phyloP scores from a whole-genome alignment of 2,797 vertebrate genomes.

The Astyanax mexicanus region DNA sequence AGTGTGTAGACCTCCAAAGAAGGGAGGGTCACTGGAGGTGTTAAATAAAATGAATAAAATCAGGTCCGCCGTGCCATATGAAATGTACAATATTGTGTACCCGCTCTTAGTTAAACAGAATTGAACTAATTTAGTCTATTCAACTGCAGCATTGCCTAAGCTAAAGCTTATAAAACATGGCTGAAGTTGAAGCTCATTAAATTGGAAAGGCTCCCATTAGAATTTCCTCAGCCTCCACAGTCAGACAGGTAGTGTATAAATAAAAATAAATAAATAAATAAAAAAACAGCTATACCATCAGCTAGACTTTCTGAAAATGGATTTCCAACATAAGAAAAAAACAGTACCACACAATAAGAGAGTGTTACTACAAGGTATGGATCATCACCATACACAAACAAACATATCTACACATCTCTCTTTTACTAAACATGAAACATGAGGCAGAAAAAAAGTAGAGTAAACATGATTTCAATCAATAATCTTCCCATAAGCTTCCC shows the following conservation, averaged over 20 bases:
- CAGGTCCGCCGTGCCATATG: neutral
- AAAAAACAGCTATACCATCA: too few relatives aligned
- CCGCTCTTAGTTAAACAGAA: neutral
- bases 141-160: neutral
- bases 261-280: neutral
- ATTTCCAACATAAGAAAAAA: neutral
- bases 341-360: neutral
- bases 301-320: neutral
- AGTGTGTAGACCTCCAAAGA: neutral
- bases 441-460: too few relatives aligned
- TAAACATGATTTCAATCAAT: too few relatives aligned
- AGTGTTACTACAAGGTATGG: neutral
- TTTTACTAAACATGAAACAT: conserved; percentile 1
- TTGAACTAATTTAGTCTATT: too few relatives aligned
- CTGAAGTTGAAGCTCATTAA: neutral
- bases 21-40: neutral
- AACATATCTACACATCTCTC: neutral
- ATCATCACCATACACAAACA: neutral
- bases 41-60: neutral
- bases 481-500: too few relatives aligned
- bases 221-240: neutral
- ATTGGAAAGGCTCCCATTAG: neutral
- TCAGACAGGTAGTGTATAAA: neutral
- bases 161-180: neutral
- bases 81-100: neutral